Percentiles rank a stretch among this genome's conserved stretches.
phyloP scores from a whole-genome alignment of 2,113 vertebrate genomes.

The Scopus umbretta region DNA sequence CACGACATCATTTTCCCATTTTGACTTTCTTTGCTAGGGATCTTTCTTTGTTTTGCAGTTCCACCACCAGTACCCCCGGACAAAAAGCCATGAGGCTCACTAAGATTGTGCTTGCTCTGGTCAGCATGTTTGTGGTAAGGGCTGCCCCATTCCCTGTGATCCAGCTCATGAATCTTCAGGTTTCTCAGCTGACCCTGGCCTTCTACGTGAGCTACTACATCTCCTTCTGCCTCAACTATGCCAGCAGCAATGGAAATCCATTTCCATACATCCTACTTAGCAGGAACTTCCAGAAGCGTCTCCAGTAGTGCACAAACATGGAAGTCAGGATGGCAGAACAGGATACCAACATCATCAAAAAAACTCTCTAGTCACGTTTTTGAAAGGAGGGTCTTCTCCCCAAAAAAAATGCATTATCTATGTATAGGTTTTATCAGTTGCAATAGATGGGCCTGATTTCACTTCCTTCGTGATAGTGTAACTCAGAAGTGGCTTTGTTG shows the following conservation, averaged over 20 bases:
- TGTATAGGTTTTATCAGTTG: background rate
- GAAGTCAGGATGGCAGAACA: slow-evolving; percentile 13
- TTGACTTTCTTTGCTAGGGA: background rate
- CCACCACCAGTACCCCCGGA: slow-evolving; percentile 39
- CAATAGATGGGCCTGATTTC: background rate
- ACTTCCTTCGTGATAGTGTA: background rate
- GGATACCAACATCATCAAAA: slow-evolving; percentile 21
- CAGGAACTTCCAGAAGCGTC: slow-evolving; percentile 63
- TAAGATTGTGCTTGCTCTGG: slow-evolving; percentile 60
- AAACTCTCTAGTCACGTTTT: slow-evolving; percentile 31
- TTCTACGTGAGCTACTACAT: slow-evolving; percentile 65
- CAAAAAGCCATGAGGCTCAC: slow-evolving; percentile 59
- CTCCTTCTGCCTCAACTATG: slow-evolving; percentile 69
- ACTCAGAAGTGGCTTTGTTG: background rate
- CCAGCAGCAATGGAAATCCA: slow-evolving; percentile 66
- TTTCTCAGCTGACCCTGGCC: slow-evolving; percentile 27
- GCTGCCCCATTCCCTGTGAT: slow-evolving; percentile 57
- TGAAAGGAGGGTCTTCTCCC: background rate
- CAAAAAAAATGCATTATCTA: background rate
- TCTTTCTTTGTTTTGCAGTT: slow-evolving; percentile 27
- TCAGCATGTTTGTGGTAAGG: slow-evolving; percentile 51
- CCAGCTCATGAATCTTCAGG: slow-evolving; percentile 62
- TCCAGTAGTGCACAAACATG: background rate
- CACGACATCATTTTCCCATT: background rate
- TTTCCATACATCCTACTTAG: slow-evolving; percentile 68